Conservation (phyloP, 2,797 vertebrate species). For the Crossoptilon crossoptilon region DNA sequence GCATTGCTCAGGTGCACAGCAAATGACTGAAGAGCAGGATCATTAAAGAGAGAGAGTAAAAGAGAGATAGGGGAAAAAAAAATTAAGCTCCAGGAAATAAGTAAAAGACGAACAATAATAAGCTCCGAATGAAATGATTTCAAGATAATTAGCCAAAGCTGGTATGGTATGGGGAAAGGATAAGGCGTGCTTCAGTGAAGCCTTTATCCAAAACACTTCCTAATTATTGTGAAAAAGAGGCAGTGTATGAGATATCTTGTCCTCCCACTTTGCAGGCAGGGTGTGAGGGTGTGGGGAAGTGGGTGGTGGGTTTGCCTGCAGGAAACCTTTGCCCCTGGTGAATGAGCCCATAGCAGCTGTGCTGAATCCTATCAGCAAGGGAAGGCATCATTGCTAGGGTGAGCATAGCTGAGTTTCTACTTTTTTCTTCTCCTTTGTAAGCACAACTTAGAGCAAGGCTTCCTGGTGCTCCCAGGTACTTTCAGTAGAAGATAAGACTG, state of each 20-base stretch:
- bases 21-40: background rate
- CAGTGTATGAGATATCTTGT: fast-evolving
- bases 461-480: background rate
- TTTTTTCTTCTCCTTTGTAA: background rate
- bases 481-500: background rate
- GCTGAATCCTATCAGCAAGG: background rate
- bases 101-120: background rate
- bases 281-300: background rate
- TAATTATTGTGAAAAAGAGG: background rate
- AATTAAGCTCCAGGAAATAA: background rate
- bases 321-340: background rate
- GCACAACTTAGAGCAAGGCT: background rate
- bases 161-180: background rate
- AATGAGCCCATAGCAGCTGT: background rate
- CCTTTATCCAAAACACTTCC: background rate
- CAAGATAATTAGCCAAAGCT: background rate
- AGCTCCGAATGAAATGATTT: background rate
- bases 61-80: fast-evolving
- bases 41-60: background rate
- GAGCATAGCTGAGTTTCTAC: fast-evolving
- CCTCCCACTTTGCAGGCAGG: background rate
- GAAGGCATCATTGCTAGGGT: background rate
- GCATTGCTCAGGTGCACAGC: background rate
- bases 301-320: background rate
- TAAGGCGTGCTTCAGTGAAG: background rate